Evolutionary conservation across 53 echinoderm and acorn worm species (phyloP), one percentile per base, ranked within the genome.

Genomic region (Antedon mediterranea): DNA sequence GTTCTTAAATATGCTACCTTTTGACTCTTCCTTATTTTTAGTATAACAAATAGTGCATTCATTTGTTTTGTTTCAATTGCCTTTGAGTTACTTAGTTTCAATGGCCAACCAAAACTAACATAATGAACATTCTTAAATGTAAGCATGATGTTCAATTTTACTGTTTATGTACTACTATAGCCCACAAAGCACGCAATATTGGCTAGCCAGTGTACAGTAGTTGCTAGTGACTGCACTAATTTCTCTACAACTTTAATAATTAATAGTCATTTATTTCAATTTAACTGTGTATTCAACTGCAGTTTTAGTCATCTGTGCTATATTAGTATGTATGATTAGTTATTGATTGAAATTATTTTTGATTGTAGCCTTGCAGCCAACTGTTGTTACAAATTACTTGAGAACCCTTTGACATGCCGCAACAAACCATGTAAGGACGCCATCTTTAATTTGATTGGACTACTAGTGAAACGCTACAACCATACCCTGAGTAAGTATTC

Each of bases 391-490:
- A 98, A 86, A 83, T 72, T 98, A 43, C 77, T 98, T 76, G 98
- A 98, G 80, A 98, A 90, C 73, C 98, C 92, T 18, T 72, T 73
- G 4, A 81, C 90, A 33, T 89, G 84, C 32, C 83, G 92, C 78
- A 88, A 85, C 44, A 80, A 84, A 20, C 78, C 84, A 34, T 86
- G 90, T 14, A 98, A 84, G 76, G 93, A 90, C 34, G 85, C 87
- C 32, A 80, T 98, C 72, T 85, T 93, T 30, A 82, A 86, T 72
- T 79, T 93, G 8, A 75, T 98, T 0, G 98, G 90, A 4, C 74
- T 83, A 13, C 85, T 98, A 71, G 86, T 98, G 79, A 98, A 93
- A 79, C 84, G 92, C 81, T 98, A 98, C 89, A 98, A 98, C 84
- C 98, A 98, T 88, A 84, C 89, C 9, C 88, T 98, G 4, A 90